Percentiles rank a stretch among this genome's conserved stretches.
These are phyloP conservation scores for Rhogogaster chlorosoma DNA, from an alignment of 2,888 invertebrate genomes.

Conservation along the genomic window DNA sequence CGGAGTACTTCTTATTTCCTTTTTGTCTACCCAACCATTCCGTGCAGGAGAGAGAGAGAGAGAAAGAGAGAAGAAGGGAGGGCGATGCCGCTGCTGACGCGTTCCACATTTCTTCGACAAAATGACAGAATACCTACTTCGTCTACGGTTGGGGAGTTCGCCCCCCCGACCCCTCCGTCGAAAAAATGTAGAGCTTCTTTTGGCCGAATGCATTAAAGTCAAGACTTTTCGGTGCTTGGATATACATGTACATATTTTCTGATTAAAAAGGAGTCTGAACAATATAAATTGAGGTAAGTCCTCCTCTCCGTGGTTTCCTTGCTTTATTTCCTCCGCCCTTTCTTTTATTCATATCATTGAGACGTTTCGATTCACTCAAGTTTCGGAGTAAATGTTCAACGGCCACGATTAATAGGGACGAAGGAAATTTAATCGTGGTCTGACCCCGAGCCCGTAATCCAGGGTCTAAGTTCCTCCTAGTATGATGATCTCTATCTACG, in stretches of 20 bases:
- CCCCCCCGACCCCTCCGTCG: neutral
- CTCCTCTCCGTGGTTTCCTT: neutral
- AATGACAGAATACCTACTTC: constrained; percentile 34
- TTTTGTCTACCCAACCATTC: constrained; percentile 22
- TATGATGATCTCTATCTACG: constrained; percentile 8
- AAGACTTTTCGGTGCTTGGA: constrained; percentile 5
- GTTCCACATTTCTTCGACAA: constrained; percentile 38
- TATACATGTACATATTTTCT: neutral
- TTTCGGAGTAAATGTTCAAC: neutral
- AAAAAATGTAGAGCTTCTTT: constrained; percentile 13
- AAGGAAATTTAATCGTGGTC: neutral
- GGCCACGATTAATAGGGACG: neutral
- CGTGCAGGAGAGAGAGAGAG: neutral
- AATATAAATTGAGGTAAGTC: constrained; percentile 7
- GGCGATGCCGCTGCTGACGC: neutral
- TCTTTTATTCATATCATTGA: neutral
- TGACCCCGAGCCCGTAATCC: neutral
- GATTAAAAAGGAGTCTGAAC: constrained; percentile 10
- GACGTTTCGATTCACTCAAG: neutral
- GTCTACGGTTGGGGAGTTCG: neutral
- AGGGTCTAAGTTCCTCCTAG: neutral
- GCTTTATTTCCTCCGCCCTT: neutral
- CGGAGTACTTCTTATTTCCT: constrained; percentile 58
- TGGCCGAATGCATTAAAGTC: neutral
- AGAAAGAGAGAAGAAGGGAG: neutral